Conservation (phyloP, 2,797 vertebrate genomes). For the Molossus alvarezi region DNA sequence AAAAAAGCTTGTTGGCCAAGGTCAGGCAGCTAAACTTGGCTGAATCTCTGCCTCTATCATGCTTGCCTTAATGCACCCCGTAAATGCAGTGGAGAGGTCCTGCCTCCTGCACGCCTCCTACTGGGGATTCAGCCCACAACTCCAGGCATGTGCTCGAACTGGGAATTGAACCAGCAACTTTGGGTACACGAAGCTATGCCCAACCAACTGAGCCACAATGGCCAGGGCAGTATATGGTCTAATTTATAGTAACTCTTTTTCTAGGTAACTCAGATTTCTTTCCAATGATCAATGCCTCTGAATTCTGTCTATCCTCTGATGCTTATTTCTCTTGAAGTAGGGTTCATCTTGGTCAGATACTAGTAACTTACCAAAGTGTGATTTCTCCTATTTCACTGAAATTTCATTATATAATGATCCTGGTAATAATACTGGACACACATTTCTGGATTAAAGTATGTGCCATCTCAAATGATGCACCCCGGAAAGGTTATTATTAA, state of each 20-base stretch:
- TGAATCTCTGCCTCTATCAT: not conserved
- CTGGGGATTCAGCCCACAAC: too few species aligned
- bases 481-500: constrained; percentile 74
- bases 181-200: too few species aligned
- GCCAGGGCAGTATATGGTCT: not conserved
- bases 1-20: not conserved
- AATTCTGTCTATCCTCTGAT: not conserved
- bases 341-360: not conserved
- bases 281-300: not conserved
- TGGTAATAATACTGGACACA: constrained; percentile 22
- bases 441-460: constrained; percentile 67
- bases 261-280: not conserved
- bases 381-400: not conserved
- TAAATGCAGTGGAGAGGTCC: not conserved
- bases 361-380: not conserved
- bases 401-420: constrained; percentile 63
- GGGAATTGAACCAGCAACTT: too few species aligned
- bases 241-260: not conserved
- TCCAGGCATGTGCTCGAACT: too few species aligned
- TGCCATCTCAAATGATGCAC: not conserved
- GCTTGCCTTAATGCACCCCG: not conserved
- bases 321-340: constrained; percentile 16
- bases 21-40: not conserved
- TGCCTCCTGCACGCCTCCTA: too few species aligned
- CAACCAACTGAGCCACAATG: too few species aligned